Evolutionary conservation across 1,140 invertebrate species (phyloP).

Genomic region (Euura lappo): DNA sequence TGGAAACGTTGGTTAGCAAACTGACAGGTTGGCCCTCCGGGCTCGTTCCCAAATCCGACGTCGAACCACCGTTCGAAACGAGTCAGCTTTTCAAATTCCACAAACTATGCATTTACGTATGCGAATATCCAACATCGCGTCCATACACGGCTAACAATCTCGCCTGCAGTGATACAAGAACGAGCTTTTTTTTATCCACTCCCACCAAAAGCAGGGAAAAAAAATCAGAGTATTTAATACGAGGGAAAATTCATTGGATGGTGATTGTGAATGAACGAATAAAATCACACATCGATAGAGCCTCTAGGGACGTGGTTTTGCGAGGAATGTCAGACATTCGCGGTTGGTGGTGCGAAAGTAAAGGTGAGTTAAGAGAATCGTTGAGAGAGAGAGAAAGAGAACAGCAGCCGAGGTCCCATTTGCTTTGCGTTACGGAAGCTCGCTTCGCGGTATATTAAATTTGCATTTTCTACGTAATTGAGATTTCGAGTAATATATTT

Average conservation of each 20-base stretch:
- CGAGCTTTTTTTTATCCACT: too few relatives aligned
- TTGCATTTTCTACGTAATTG: constrained; percentile 40
- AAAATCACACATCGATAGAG: neutral
- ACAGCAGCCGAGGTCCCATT: neutral
- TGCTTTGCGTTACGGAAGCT: neutral
- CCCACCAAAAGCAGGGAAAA: too few relatives aligned
- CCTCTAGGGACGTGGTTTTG: neutral
- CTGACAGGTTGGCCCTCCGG: constrained; percentile 2
- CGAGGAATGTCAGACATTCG: neutral
- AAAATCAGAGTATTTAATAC: too few relatives aligned
- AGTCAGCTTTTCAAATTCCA: too few relatives aligned
- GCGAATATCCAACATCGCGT: too few relatives aligned
- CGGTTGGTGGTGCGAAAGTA: neutral
- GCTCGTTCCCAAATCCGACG: neutral
- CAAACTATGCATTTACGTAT: too few relatives aligned
- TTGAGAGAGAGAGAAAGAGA: neutral
- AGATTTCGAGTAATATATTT: constrained; percentile 41
- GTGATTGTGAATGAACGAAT: too few relatives aligned
- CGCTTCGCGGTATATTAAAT: constrained; percentile 38
- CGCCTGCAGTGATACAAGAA: too few relatives aligned
- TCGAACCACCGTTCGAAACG: too few relatives aligned
- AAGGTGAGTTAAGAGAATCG: too few relatives aligned
- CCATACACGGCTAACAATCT: too few relatives aligned
- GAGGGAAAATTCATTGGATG: too few relatives aligned
- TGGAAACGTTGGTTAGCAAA: constrained; percentile 35